phyloP scores from a whole-genome alignment of 2,888 invertebrate species.

The Tinea pellionella region DNA sequence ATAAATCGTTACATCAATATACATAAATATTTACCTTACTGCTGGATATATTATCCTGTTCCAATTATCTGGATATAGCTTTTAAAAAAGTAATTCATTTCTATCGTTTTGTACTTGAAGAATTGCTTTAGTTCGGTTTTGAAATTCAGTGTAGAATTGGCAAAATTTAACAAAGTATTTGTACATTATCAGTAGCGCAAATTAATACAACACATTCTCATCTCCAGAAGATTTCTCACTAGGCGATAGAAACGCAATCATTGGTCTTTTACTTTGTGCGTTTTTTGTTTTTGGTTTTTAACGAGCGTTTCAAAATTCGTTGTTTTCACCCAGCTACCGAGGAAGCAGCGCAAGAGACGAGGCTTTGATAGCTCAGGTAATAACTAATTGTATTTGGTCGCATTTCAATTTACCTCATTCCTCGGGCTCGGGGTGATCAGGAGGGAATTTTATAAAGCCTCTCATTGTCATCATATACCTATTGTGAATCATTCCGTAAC shows the following conservation, averaged over 20 bases:
- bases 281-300: conserved; percentile 66
- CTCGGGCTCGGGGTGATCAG: conserved; percentile 16
- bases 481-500: too few species aligned
- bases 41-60: too few species aligned
- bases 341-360: conserved; percentile 70
- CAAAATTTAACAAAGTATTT: not conserved
- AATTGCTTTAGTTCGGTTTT: too few species aligned
- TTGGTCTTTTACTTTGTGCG: conserved; percentile 45
- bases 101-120: too few species aligned
- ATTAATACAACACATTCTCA: not conserved
- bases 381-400: conserved; percentile 48
- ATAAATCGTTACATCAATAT: too few species aligned
- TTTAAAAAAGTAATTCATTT: too few species aligned
- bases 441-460: not conserved
- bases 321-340: conserved; percentile 71
- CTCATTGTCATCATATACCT: not conserved
- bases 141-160: too few species aligned
- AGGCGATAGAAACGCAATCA: not conserved
- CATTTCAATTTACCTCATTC: conserved; percentile 35
- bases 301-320: conserved; percentile 65
- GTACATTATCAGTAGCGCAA: not conserved
- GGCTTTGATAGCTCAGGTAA: conserved; percentile 71
- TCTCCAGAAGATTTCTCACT: not conserved
- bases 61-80: too few species aligned
- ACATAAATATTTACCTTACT: too few species aligned